Conservation (phyloP, 2,888 invertebrate species). For the Epirrhoe tristata region DNA sequence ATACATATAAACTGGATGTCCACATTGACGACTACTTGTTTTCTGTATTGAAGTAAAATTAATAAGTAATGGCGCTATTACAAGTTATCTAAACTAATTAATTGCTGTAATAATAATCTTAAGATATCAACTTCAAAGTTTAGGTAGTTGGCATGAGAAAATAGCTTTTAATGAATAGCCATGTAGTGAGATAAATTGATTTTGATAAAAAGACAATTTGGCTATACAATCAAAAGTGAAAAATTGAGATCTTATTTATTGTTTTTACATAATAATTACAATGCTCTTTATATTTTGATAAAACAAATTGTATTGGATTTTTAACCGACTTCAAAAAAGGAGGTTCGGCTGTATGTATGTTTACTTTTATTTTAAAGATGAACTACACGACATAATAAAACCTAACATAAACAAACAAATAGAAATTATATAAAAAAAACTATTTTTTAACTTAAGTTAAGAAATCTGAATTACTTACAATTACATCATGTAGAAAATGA, state of each 20-base stretch:
- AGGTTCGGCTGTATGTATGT: too few species aligned
- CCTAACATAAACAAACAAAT: too few species aligned
- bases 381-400: too few species aligned
- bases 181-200: not conserved
- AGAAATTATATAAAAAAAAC: too few species aligned
- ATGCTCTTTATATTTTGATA: too few species aligned
- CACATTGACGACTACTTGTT: constrained; percentile 55
- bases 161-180: constrained; percentile 11
- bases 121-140: constrained; percentile 12
- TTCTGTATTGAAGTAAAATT: constrained; percentile 38
- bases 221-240: not conserved
- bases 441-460: too few species aligned
- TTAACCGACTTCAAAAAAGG: too few species aligned
- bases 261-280: not conserved
- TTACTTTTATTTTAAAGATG: too few species aligned
- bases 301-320: too few species aligned
- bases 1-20: constrained; percentile 47
- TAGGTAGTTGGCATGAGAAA: constrained; percentile 19
- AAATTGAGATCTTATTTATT: not conserved
- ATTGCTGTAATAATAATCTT: constrained; percentile 5
- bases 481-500: too few species aligned
- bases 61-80: constrained; percentile 19
- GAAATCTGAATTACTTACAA: too few species aligned
- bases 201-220: not conserved
- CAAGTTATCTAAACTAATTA: constrained; percentile 17